These are phyloP conservation scores for Brachyistius frenatus DNA, from an alignment of 2,113 vertebrate species.

Conservation along the genomic window DNA sequence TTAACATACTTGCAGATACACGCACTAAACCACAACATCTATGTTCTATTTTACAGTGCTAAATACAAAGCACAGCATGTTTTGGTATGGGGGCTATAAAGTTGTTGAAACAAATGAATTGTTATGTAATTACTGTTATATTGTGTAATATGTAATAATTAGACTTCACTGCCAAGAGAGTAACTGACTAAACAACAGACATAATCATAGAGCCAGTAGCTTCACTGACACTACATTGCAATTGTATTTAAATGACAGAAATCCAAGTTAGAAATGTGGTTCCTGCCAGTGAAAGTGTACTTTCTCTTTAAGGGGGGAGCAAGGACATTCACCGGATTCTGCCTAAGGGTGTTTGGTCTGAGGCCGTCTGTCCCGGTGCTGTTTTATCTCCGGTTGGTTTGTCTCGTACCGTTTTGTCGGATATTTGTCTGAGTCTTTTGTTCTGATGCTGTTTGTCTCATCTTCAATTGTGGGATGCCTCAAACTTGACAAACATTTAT, in stretches of 20 bases:
- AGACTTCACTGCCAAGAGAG: too few species aligned
- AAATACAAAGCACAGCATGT: too few species aligned
- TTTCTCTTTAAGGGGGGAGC: constrained; percentile 2
- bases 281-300: not conserved
- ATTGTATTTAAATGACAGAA: not conserved
- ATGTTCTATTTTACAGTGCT: too few species aligned
- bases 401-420: constrained; percentile 33
- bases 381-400: constrained; percentile 39
- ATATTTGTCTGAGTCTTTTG: constrained; percentile 28
- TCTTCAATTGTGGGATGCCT: constrained; percentile 15
- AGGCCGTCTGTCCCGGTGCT: constrained; percentile 7
- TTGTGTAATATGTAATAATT: too few species aligned
- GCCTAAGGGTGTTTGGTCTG: constrained; percentile 41
- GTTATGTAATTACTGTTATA: too few species aligned
- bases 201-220: not conserved
- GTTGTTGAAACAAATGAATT: too few species aligned
- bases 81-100: too few species aligned
- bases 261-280: constrained; percentile 8
- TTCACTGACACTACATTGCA: not conserved
- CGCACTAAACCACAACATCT: not conserved
- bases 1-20: not conserved
- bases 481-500: not conserved
- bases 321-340: constrained; percentile 16
- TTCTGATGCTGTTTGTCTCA: constrained; percentile 16
- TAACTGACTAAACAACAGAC: too few species aligned